Evolutionary conservation across 92 coral and sea anemone species (phyloP).

Genomic region (Epizoanthus illoricatus): DNA sequence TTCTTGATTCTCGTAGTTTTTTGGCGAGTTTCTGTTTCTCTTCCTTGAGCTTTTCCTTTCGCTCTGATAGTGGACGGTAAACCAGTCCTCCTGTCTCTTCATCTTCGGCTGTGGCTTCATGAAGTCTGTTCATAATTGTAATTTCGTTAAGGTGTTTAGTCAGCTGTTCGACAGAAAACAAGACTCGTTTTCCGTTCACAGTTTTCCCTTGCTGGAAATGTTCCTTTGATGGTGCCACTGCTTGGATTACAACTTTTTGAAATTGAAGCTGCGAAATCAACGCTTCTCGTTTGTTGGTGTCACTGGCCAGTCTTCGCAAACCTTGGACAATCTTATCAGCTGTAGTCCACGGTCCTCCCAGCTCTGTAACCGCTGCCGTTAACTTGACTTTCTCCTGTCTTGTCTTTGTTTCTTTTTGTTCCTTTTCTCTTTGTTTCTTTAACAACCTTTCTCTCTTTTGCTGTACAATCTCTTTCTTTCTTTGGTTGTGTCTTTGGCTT

Average conservation of each 20-base stretch:
- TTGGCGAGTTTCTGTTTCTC: constrained; percentile 42
- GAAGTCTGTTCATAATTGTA: constrained; percentile 27
- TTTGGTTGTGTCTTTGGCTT: constrained; percentile 24
- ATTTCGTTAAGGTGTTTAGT: constrained; percentile 31
- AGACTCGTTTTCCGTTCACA: constrained; percentile 29
- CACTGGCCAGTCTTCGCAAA: constrained; percentile 31
- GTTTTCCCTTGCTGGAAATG: constrained; percentile 44
- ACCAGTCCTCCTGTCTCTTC: constrained; percentile 9
- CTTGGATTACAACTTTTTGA: constrained; percentile 39
- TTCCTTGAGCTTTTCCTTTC: constrained; percentile 31
- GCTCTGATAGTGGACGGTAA: constrained; percentile 32
- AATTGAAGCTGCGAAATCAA: constrained; percentile 32
- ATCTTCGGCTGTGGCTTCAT: constrained; percentile 28
- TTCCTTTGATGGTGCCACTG: constrained; percentile 27
- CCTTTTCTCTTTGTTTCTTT: constrained; percentile 43
- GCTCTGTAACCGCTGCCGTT: constrained; percentile 16
- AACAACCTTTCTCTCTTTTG: constrained; percentile 44
- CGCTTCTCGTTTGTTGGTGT: constrained; percentile 36
- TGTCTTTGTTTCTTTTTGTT: constrained; percentile 40
- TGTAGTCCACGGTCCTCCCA: constrained; percentile 43
- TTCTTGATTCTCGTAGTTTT: constrained; percentile 31
- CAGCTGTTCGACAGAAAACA: constrained; percentile 37
- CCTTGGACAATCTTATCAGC: constrained; percentile 32
- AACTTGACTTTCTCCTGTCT: constrained; percentile 36
- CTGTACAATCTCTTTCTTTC: constrained; percentile 39